Conservation (phyloP, 2,113 vertebrate species). For the Eulemur rufifrons region DNA sequence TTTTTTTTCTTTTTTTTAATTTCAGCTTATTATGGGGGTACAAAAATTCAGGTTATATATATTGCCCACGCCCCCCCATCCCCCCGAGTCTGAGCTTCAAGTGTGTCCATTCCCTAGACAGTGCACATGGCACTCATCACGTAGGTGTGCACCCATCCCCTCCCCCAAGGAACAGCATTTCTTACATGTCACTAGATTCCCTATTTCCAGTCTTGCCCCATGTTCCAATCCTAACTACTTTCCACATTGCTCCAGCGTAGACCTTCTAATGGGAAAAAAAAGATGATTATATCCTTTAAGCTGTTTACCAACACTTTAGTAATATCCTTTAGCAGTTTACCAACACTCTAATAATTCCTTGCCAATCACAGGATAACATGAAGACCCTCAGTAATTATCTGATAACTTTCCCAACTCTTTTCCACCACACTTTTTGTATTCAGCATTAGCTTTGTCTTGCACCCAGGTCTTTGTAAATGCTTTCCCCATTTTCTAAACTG, state of each 20-base stretch:
- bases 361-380: not conserved
- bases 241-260: not conserved
- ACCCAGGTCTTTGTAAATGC: not conserved
- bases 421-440: not conserved
- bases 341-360: not conserved
- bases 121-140: no score
- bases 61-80: no score
- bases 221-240: not conserved
- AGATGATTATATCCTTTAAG: not conserved
- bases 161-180: not conserved
- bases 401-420: not conserved
- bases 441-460: not conserved
- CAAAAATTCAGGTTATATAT: no score
- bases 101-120: no score
- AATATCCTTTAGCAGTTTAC: not conserved
- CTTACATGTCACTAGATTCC: not conserved
- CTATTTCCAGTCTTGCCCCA: not conserved
- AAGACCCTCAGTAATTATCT: not conserved
- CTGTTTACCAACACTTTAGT: not conserved
- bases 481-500: not conserved
- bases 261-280: not conserved
- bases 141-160: no score
- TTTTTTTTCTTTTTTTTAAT: no score
- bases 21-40: no score
- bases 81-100: no score